These are phyloP conservation scores for Myrmophylax atrothorax DNA, from an alignment of 2,113 vertebrate species.

Conservation along the genomic window DNA sequence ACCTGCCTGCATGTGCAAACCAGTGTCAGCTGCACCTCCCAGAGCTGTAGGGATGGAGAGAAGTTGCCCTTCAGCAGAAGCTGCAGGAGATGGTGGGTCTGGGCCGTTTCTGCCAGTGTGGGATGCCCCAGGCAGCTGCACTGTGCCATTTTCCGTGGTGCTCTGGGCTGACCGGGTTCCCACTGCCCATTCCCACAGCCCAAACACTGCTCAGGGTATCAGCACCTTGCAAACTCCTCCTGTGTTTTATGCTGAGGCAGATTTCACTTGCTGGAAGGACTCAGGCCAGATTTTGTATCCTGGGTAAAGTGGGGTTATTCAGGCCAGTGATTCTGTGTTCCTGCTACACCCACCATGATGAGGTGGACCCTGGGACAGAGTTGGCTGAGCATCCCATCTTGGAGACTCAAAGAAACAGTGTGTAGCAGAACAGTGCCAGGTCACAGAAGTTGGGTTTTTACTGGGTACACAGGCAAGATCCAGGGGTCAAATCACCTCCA, in stretches of 20 bases:
- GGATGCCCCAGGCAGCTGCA: neutral
- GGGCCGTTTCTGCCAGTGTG: neutral
- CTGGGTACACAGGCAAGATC: neutral
- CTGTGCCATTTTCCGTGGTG: accelerated
- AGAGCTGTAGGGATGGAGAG: neutral
- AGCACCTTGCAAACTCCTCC: neutral
- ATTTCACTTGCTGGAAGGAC: neutral
- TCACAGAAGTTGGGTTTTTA: neutral
- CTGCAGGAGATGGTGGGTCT: neutral
- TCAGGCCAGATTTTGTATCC: neutral
- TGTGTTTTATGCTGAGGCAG: neutral
- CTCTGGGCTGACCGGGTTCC: neutral
- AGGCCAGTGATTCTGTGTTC: neutral
- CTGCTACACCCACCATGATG: neutral
- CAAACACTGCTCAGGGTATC: neutral
- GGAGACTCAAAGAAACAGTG: neutral
- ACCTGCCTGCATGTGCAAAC: neutral
- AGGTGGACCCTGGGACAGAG: neutral
- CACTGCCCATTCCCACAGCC: neutral
- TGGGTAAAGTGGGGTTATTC: too few species aligned
- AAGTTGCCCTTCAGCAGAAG: neutral
- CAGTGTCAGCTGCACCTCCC: neutral
- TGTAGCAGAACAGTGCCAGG: neutral
- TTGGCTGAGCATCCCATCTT: neutral
- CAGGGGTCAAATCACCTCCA: neutral